Evolutionary conservation across 2,797 vertebrate genomes (phyloP), one percentile per base, ranked within the genome.

Genomic region (Nyctalus aviator): DNA sequence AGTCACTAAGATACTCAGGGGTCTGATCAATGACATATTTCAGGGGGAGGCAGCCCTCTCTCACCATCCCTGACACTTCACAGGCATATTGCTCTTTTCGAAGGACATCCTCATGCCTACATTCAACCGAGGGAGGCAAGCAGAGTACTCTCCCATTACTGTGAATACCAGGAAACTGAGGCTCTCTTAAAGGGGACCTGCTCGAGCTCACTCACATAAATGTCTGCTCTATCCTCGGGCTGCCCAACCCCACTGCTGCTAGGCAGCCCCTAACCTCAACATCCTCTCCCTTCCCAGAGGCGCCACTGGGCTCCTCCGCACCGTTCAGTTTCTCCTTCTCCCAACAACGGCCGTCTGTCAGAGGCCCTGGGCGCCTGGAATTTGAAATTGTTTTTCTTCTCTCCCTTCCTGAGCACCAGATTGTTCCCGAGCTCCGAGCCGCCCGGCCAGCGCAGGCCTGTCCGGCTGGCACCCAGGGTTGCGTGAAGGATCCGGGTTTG

Each of bases 301-400:
- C 75, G 25, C 90, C 96, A 32, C 91, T 0, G 0, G 20, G 73
- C 93, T 84, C 68, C 64, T 44, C 20, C 2, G 5, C 46, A n/a
- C 37, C 5, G 85, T 86, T 90, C 69, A 37, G 71, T 17, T 94
- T 94, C 93, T 72, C 76, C 88, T 90, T 46, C 88, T 81, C 73
- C 91, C 46, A 0, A 97, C 96, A 97, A 91, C 84, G 91, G 87
- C 87, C 32, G 8, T 96, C 96, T 97, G 96, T 96, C 66, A 95
- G 76, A 91, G 91, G 93, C 84, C 91, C 89, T 30, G 2, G 20
- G 90, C 2, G 57, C 95, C 96, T 96, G 95, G 96, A 97, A 84
- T 92, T 77, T 55, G 73, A 96, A 95, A 95, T 94, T 97, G 95
- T 95, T 97, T 97, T 97, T 94, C 96, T 97, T 96, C 95, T 90